Conservation (phyloP, 2,113 vertebrate species). For the Phainopepla nitens region DNA sequence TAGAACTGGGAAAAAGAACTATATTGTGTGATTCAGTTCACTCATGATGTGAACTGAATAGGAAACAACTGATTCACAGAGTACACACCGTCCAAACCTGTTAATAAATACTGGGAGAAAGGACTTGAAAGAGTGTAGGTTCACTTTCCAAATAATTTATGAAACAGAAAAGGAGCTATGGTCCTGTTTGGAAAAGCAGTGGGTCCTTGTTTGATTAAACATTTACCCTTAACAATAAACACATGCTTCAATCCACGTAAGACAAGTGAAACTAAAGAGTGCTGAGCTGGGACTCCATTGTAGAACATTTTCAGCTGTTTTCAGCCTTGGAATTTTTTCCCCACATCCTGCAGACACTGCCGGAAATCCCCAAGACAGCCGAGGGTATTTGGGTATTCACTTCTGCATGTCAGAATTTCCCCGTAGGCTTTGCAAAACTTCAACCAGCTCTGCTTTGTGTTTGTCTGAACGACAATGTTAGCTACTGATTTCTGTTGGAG, state of each 20-base stretch:
- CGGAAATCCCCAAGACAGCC: neutral
- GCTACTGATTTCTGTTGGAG: conserved; percentile 28
- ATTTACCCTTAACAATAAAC: conserved; percentile 12
- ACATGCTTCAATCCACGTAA: neutral
- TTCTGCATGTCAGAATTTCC: conserved; percentile 20
- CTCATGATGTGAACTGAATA: neutral
- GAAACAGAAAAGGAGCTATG: neutral
- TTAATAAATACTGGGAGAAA: neutral
- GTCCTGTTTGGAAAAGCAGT: neutral
- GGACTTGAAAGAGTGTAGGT: neutral
- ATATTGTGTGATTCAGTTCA: neutral
- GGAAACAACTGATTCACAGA: neutral
- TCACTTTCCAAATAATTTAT: neutral
- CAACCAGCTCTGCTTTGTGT: conserved; percentile 19
- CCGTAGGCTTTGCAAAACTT: neutral
- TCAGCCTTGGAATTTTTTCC: neutral
- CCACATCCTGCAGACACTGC: neutral
- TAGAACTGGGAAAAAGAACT: neutral
- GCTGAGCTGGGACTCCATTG: neutral
- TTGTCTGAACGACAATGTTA: neutral
- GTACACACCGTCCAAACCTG: neutral
- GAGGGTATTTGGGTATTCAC: conserved; percentile 25
- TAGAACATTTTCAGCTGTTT: conserved; percentile 38
- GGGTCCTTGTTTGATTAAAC: neutral
- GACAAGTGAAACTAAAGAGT: neutral